Evolutionary conservation across 2,113 vertebrate genomes (phyloP).

Genomic region (Channa maculata): DNA sequence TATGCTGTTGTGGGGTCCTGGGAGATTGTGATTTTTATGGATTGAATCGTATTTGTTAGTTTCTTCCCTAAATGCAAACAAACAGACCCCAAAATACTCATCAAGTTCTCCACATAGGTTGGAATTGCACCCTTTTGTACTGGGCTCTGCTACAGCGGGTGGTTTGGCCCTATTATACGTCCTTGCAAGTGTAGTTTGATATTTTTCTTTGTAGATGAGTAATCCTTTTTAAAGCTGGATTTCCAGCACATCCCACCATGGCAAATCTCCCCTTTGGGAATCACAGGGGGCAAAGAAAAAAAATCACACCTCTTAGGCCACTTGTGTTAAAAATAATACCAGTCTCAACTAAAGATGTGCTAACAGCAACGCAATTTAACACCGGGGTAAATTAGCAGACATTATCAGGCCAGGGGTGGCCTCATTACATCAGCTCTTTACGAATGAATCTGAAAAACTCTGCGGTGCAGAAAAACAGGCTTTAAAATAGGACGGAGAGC

Average conservation of each 20-base stretch:
- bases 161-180: not conserved
- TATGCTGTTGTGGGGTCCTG: no score
- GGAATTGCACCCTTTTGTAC: no score
- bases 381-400: slow-evolving; percentile 25
- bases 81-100: no score
- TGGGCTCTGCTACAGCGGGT: not conserved
- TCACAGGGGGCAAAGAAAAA: not conserved
- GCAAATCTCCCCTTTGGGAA: slow-evolving; percentile 15
- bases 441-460: slow-evolving; percentile 43
- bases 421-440: slow-evolving; percentile 46
- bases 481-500: slow-evolving; percentile 55
- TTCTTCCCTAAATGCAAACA: no score
- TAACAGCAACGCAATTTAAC: slow-evolving; percentile 32
- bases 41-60: no score
- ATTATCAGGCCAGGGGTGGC: slow-evolving; percentile 31
- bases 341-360: slow-evolving; percentile 8
- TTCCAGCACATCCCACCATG: not conserved
- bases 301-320: not conserved
- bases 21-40: no score
- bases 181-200: not conserved
- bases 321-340: slow-evolving; percentile 30
- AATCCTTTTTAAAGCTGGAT: slow-evolving; percentile 11
- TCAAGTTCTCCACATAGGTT: no score
- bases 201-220: not conserved
- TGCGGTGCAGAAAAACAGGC: slow-evolving; percentile 30